phyloP scores from a whole-genome alignment of 2,888 invertebrate species.

The Rhagophthalmus giganteus region DNA sequence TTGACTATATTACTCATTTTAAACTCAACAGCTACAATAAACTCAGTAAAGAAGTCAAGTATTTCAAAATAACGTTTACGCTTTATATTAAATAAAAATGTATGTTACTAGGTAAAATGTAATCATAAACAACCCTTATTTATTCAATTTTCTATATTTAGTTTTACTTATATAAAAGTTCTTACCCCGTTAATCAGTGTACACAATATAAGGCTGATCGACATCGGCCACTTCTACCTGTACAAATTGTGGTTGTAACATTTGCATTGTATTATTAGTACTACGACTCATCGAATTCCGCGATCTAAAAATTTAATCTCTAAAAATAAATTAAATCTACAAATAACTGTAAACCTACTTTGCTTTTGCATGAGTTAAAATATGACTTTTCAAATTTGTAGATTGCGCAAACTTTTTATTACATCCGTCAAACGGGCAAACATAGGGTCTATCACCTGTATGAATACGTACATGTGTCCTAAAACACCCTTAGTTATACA shows the following conservation, averaged over 20 bases:
- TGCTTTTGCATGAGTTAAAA: conserved; percentile 96
- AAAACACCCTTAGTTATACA: conserved; percentile 41
- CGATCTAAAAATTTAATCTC: conserved; percentile 54
- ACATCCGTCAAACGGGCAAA: conserved; percentile 98
- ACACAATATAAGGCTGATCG: conserved; percentile 83
- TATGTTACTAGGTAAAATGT: too few species aligned
- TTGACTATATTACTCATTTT: too few species aligned
- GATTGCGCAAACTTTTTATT: conserved; percentile 99
- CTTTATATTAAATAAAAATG: too few species aligned
- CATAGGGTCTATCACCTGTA: conserved; percentile 96
- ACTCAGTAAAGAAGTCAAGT: too few species aligned
- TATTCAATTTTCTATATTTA: too few species aligned
- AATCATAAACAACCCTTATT: too few species aligned
- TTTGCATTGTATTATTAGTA: conserved; percentile 56
- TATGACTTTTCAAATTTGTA: conserved; percentile 97
- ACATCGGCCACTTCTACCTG: conserved; percentile 74
- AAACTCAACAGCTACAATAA: too few species aligned
- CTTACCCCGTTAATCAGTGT: conserved; percentile 66
- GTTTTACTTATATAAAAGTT: too few species aligned
- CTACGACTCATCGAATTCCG: conserved; percentile 62
- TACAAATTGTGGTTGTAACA: conserved; percentile 67
- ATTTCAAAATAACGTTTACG: too few species aligned
- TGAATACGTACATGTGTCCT: conserved; percentile 98
- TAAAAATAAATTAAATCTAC: too few species aligned
- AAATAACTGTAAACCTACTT: conserved; percentile 87